Evolutionary conservation across 2,113 vertebrate species (phyloP).

Genomic region (Tapirus terrestris): DNA sequence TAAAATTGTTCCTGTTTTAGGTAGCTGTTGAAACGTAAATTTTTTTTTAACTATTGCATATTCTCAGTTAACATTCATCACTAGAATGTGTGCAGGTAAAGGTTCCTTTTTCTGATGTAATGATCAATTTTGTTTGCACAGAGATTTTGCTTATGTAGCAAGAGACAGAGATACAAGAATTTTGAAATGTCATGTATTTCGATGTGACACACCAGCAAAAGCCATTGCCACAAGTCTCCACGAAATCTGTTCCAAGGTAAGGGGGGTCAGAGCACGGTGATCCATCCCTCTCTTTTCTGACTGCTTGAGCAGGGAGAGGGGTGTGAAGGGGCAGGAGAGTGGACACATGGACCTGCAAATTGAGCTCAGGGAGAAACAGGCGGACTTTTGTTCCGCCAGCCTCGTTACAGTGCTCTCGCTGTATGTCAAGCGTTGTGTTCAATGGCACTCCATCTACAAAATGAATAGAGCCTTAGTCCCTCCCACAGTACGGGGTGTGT

Average conservation of each 20-base stretch:
- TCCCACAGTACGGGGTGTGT: too few relatives aligned
- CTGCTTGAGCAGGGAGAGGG: not conserved
- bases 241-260: constrained; percentile 98
- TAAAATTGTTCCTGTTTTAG: not conserved
- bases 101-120: not conserved
- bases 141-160: constrained; percentile 98
- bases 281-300: not conserved
- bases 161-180: constrained; percentile 98
- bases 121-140: constrained; percentile 80
- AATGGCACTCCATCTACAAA: not conserved
- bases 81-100: not conserved
- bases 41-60: not conserved
- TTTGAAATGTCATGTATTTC: constrained; percentile 99
- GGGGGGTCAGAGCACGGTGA: not conserved
- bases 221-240: constrained; percentile 99
- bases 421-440: rapidly evolving
- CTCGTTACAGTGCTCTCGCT: rapidly evolving
- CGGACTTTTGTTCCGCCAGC: not conserved
- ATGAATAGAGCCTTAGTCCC: too few relatives aligned
- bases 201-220: constrained; percentile 99
- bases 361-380: not conserved
- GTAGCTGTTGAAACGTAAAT: not conserved
- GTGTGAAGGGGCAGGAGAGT: rapidly evolving
- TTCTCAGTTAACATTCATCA: not conserved
- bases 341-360: rapidly evolving